These are phyloP conservation scores for Callospermophilus lateralis DNA, from an alignment of 2,113 vertebrate genomes.

Conservation along the genomic window DNA sequence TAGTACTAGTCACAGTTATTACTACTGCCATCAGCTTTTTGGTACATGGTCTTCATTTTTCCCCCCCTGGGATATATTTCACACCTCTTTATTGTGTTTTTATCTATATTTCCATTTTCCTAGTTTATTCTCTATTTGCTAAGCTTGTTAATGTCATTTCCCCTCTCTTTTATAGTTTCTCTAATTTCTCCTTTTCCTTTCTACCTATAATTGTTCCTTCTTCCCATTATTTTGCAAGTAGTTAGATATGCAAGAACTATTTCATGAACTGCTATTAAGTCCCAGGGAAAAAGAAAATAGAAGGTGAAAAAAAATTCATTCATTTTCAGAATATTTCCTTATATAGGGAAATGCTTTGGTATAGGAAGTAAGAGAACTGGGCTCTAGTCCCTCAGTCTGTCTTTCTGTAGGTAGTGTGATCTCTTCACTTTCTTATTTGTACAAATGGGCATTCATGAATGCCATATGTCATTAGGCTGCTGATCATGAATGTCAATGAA, in stretches of 20 bases:
- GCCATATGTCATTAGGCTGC: not conserved
- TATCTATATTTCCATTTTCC: not conserved
- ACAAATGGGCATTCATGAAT: slow-evolving; percentile 9
- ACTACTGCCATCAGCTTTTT: not conserved
- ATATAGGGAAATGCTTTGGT: not conserved
- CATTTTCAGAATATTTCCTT: not conserved
- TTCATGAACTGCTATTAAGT: slow-evolving; percentile 34
- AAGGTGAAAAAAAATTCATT: slow-evolving; percentile 46
- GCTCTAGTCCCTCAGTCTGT: not conserved
- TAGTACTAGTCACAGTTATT: not conserved
- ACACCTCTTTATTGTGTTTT: not conserved
- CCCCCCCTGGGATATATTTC: slow-evolving; percentile 6
- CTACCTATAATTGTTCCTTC: slow-evolving; percentile 13
- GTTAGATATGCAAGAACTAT: slow-evolving; percentile 12
- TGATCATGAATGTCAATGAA: not conserved
- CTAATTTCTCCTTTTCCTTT: slow-evolving; percentile 25
- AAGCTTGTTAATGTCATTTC: not conserved
- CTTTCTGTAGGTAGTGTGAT: not conserved
- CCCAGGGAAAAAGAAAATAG: slow-evolving; percentile 24
- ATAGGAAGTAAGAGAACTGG: not conserved
- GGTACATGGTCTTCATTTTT: not conserved
- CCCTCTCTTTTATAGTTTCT: slow-evolving; percentile 15
- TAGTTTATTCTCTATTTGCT: slow-evolving; percentile 33
- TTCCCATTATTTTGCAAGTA: slow-evolving; percentile 32
- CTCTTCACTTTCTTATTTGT: not conserved